Evolutionary conservation across 2,797 vertebrate species (phyloP).

Genomic region (Gobio occitaniae): DNA sequence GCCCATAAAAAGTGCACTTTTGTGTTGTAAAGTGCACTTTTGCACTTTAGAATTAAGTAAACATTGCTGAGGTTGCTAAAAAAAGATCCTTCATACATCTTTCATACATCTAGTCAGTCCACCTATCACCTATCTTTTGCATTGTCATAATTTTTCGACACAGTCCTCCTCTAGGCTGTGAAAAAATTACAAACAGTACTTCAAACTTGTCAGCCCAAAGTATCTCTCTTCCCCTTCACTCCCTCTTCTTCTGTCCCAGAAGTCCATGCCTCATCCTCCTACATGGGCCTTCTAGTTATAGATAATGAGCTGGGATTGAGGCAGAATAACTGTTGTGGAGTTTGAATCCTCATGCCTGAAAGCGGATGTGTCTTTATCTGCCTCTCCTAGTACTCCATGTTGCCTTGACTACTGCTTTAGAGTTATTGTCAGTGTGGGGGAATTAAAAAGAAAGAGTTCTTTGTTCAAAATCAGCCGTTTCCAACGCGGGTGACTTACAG

Average conservation of each 20-base stretch:
- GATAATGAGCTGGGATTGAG: constrained; percentile 54
- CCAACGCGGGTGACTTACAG: constrained; percentile 1
- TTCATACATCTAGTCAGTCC: background rate
- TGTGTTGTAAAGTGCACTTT: background rate
- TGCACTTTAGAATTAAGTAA: background rate
- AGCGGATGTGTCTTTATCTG: constrained; percentile 27
- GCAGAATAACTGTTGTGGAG: constrained; percentile 40
- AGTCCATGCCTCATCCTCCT: constrained; percentile 45
- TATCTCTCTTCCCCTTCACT: background rate
- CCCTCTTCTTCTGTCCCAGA: constrained; percentile 27
- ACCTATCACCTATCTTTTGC: background rate
- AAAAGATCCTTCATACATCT: background rate
- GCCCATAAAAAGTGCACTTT: background rate
- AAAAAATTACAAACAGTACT: constrained; percentile 35
- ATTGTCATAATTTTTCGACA: constrained; percentile 2
- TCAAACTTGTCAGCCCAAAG: constrained; percentile 27
- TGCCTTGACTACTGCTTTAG: constrained; percentile 74
- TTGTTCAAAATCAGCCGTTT: constrained; percentile 45
- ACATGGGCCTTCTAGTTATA: constrained; percentile 29
- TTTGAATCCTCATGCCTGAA: constrained; percentile 38
- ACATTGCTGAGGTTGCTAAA: constrained; percentile 5
- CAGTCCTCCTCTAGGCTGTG: constrained; percentile 17
- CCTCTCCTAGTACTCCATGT: constrained; percentile 57
- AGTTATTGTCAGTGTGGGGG: constrained; percentile 60
- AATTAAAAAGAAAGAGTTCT: constrained; percentile 40